These are phyloP conservation scores for Melanchra persicariae DNA, from an alignment of 2,888 invertebrate species.

Conservation along the genomic window DNA sequence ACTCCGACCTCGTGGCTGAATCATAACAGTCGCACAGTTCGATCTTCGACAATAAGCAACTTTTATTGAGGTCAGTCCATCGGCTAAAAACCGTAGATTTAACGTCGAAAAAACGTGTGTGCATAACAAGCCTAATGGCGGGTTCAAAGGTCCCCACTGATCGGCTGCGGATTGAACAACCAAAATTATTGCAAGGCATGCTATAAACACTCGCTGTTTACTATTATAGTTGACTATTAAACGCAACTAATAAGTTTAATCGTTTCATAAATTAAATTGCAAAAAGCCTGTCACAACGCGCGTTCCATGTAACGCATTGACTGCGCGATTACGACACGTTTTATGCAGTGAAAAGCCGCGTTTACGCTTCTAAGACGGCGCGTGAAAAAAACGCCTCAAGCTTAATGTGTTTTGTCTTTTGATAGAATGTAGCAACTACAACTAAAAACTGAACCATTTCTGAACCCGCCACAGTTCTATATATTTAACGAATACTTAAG, in stretches of 20 bases:
- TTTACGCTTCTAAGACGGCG: not conserved
- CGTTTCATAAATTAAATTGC: not conserved
- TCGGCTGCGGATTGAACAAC: not conserved
- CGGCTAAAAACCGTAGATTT: too few species aligned
- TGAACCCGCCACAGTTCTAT: conserved; percentile 56
- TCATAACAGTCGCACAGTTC: too few species aligned
- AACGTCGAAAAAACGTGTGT: too few species aligned
- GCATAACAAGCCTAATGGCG: conserved; percentile 29
- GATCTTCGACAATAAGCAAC: too few species aligned
- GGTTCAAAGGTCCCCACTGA: conserved; percentile 36
- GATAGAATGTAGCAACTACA: not conserved
- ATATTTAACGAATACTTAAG: conserved; percentile 58
- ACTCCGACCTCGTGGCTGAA: too few species aligned
- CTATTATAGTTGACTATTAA: not conserved
- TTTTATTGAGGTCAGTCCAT: too few species aligned
- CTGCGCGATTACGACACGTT: not conserved
- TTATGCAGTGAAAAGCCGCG: not conserved
- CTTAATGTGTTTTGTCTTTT: not conserved
- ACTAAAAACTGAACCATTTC: not conserved
- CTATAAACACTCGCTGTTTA: not conserved
- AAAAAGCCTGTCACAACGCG: not conserved
- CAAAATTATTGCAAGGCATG: not conserved
- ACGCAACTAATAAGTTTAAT: not conserved
- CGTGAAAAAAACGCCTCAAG: not conserved
- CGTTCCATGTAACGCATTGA: not conserved